Percentiles rank a stretch among this genome's conserved stretches.
phyloP scores from a whole-genome alignment of 1,140 invertebrate genomes.

The Pissodes strobi region DNA sequence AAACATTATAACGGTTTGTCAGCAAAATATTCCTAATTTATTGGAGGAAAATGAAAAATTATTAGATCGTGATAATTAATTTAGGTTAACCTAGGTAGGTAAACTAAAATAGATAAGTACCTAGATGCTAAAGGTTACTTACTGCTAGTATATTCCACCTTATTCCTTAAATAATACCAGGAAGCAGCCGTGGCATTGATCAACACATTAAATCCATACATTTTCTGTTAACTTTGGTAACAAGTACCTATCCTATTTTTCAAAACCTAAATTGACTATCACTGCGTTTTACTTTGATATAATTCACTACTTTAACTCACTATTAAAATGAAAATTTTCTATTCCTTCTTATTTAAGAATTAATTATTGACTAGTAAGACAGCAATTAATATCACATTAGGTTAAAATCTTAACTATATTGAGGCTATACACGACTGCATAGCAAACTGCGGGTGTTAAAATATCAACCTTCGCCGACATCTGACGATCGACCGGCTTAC shows the following conservation, averaged over 20 bases:
- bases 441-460: too few relatives aligned
- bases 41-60: too few relatives aligned
- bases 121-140: background rate
- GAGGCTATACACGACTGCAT: too few relatives aligned
- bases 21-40: too few relatives aligned
- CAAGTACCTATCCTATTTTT: too few relatives aligned
- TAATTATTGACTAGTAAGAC: too few relatives aligned
- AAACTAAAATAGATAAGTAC: background rate
- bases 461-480: background rate
- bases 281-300: background rate
- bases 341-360: too few relatives aligned
- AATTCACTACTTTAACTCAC: background rate
- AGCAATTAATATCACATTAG: too few relatives aligned
- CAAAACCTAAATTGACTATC: background rate
- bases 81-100: too few relatives aligned
- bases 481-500: conserved; percentile 4
- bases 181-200: conserved; percentile 19
- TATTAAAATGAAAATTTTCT: background rate
- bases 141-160: conserved; percentile 18
- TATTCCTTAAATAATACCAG: conserved; percentile 18
- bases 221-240: background rate
- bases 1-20: too few relatives aligned
- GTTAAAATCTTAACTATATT: too few relatives aligned
- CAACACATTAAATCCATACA: conserved; percentile 10
- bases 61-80: too few relatives aligned